These are phyloP conservation scores for Otolemur garnettii DNA, from an alignment of 2,113 vertebrate species.

Conservation along the genomic window DNA sequence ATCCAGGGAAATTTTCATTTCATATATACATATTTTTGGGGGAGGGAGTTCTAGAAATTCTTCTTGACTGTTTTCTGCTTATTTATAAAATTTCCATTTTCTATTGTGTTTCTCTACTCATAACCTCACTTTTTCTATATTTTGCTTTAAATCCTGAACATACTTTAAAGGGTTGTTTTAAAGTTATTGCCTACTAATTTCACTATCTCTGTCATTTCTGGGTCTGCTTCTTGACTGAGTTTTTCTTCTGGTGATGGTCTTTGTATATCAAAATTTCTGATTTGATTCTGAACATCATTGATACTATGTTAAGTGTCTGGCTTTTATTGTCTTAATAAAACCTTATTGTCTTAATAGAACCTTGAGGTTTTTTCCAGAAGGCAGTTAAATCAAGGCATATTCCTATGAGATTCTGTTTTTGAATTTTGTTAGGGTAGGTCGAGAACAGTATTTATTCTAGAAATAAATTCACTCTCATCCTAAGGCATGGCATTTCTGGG, in stretches of 20 bases:
- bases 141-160: neutral
- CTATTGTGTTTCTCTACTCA: neutral
- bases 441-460: neutral
- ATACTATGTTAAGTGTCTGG: neutral
- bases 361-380: neutral
- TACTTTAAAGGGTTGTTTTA: neutral
- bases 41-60: neutral
- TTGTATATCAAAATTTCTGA: neutral
- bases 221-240: slow-evolving; percentile 19
- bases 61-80: neutral
- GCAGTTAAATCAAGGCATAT: neutral
- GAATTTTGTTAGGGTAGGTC: neutral
- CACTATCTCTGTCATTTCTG: neutral
- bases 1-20: neutral
- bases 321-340: neutral
- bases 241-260: slow-evolving; percentile 2
- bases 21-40: neutral
- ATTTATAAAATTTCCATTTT: neutral
- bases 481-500: neutral
- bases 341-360: neutral
- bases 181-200: neutral
- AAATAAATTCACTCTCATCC: neutral
- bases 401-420: neutral
- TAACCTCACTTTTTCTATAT: neutral
- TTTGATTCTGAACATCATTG: neutral